Evolutionary conservation across 2,113 vertebrate genomes (phyloP), one percentile per base, ranked within the genome.

Genomic region (Ia io): DNA sequence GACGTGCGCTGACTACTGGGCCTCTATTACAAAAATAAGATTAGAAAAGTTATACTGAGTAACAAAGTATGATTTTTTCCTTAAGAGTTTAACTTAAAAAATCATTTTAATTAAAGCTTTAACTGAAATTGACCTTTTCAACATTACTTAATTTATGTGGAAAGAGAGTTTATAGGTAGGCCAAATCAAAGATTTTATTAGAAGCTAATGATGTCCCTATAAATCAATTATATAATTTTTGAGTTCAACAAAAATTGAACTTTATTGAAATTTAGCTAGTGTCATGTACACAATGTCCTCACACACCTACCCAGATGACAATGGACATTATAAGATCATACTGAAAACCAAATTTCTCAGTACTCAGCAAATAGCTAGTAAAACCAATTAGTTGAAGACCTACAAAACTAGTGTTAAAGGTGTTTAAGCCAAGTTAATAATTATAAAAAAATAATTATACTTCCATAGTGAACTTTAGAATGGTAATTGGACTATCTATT

Each of bases 401-500:
- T 95, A 88, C 30, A 97, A 97, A 97, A 84, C 70, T 96, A 84
- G 37, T 59, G 95, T 97, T 97, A 98, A 98, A 98, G 84, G 95
- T 98, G 83, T 97, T 96, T 97, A 98, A 98, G 40, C 63, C 51
- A 96, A 96, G 69, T 95, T 98, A 91, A 95, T 85, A 32, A 97
- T 89, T 91, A 95, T 89, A 96, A 97, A 96, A 94, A 96, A 95
- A 96, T 93, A 97, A 98, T 97, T 98, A 96, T 92, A 86, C 4
- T 83, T 77, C 93, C 89, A 94, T 9, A 90, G 7, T 10, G 28
- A 98, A 97, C 79, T 79, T 97, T 91, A 73, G 30, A 95, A 96
- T 98, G 97, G 94, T 97, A 98, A 98, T 97, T 98, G 90, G 90
- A 97, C 90, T 97, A 69, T 87, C 90, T 98, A 83, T 95, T 83